These are phyloP conservation scores for Cochlearius cochlearius DNA, from an alignment of 2,113 vertebrate genomes.

Conservation along the genomic window DNA sequence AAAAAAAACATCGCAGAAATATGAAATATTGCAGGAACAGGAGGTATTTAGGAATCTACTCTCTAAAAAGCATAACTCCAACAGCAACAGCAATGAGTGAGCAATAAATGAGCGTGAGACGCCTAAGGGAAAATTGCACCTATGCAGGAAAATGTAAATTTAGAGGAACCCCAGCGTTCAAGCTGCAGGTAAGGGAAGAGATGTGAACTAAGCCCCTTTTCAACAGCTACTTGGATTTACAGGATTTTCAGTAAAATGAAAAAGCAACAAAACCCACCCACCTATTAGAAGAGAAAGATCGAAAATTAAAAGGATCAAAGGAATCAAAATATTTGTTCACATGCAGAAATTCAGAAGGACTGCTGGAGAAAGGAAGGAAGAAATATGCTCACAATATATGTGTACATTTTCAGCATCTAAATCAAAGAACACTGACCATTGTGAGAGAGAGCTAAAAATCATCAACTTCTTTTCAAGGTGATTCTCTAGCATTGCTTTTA, in stretches of 20 bases:
- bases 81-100: background rate
- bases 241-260: background rate
- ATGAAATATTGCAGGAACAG: background rate
- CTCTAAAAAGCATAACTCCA: background rate
- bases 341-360: constrained; percentile 72
- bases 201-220: background rate
- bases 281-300: constrained; percentile 75
- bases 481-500: background rate
- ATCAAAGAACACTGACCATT: background rate
- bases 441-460: background rate
- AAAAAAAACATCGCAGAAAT: background rate
- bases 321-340: constrained; percentile 51
- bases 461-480: background rate
- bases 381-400: background rate
- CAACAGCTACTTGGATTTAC: background rate
- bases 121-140: background rate
- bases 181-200: background rate
- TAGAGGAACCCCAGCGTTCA: background rate
- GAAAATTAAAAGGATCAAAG: constrained; percentile 71
- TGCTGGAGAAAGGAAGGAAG: constrained; percentile 51
- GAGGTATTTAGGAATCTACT: background rate
- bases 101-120: background rate
- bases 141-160: background rate
- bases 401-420: background rate
- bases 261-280: constrained; percentile 58